phyloP scores from a whole-genome alignment of 2,113 vertebrate genomes.

The Cottus gobio region DNA sequence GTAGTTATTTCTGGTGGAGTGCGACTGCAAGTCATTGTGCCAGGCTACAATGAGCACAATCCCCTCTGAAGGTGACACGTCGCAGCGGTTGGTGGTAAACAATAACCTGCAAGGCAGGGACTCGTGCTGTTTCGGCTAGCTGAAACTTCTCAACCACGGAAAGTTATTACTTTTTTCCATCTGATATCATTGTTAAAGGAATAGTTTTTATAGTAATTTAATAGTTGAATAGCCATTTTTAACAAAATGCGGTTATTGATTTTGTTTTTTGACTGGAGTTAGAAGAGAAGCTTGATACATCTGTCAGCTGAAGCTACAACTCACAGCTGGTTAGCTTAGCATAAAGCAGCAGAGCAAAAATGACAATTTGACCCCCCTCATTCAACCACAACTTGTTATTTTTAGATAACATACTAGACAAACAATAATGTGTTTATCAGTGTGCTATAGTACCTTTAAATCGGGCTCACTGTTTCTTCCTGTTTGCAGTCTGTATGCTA shows the following conservation, averaged over 20 bases:
- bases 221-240: not conserved
- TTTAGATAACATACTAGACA: not conserved
- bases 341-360: not conserved
- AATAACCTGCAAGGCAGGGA: constrained; percentile 25
- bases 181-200: not conserved
- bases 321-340: not conserved
- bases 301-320: not conserved
- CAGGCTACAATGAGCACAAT: constrained; percentile 34
- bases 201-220: not conserved
- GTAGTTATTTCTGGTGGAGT: constrained; percentile 58
- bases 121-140: not conserved
- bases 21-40: constrained; percentile 29
- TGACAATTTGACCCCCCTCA: not conserved
- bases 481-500: not conserved
- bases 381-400: not conserved
- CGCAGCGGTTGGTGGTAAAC: constrained; percentile 43
- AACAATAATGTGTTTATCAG: not conserved
- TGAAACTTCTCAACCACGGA: not conserved
- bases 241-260: not conserved
- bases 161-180: not conserved
- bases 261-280: not conserved
- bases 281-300: not conserved
- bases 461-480: not conserved
- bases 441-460: not conserved
- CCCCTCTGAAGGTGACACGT: constrained; percentile 47